Evolutionary conservation across 2,888 invertebrate genomes (phyloP).

Genomic region (Ochropacha duplaris): DNA sequence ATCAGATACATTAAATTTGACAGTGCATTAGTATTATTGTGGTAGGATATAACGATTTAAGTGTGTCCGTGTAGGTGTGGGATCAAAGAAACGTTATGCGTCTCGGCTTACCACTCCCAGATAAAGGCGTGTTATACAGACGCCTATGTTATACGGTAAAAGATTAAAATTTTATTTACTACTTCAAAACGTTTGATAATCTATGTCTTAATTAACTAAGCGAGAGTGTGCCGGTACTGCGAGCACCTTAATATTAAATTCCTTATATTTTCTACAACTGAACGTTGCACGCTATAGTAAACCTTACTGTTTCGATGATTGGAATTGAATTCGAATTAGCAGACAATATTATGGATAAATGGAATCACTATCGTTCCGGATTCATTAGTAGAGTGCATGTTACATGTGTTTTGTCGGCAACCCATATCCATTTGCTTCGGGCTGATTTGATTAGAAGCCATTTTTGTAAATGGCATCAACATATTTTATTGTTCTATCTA

Average conservation of each 20-base stretch:
- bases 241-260: conserved; percentile 36
- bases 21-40: conserved; percentile 76
- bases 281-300: conserved; percentile 16
- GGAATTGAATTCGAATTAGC: conserved; percentile 19
- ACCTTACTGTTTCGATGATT: conserved; percentile 19
- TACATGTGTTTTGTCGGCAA: conserved; percentile 75
- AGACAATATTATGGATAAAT: conserved; percentile 19
- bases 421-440: conserved; percentile 72
- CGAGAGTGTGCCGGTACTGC: conserved; percentile 62
- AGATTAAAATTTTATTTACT: conserved; percentile 81
- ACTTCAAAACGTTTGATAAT: conserved; percentile 80
- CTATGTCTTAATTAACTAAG: conserved; percentile 82
- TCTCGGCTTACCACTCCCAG: conserved; percentile 68
- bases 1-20: conserved; percentile 77
- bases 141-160: conserved; percentile 71
- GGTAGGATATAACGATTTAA: conserved; percentile 67
- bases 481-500: conserved; percentile 24
- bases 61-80: conserved; percentile 68
- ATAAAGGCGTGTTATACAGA: conserved; percentile 76
- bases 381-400: conserved; percentile 62
- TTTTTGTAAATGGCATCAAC: conserved; percentile 51
- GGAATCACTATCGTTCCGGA: conserved; percentile 35
- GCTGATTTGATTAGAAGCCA: conserved; percentile 67
- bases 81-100: conserved; percentile 76
- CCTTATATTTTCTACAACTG: conserved; percentile 13